Percentiles rank a stretch among this genome's conserved stretches.
Evolutionary conservation across 1,140 invertebrate genomes (phyloP).

Genomic region (Solenopsis invicta): DNA sequence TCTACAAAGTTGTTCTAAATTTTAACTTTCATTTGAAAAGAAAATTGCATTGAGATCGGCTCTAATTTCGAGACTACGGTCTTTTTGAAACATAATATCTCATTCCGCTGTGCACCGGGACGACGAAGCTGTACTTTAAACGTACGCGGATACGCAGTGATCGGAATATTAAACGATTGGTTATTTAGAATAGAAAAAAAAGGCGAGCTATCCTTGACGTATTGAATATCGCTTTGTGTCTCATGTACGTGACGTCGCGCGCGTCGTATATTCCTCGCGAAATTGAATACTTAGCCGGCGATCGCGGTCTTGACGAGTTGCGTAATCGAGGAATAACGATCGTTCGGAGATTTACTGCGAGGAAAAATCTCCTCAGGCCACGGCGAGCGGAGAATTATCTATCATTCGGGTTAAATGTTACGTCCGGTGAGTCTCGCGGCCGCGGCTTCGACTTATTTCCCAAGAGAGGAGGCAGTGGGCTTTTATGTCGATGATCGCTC

Average conservation of each 20-base stretch:
- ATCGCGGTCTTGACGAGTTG: constrained; percentile 11
- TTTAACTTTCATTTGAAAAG: too few species aligned
- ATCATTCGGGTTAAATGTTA: constrained; percentile 72
- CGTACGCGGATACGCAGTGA: background rate
- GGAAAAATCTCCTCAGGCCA: constrained; percentile 63
- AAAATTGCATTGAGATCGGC: too few species aligned
- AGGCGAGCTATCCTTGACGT: background rate
- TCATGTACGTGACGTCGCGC: constrained; percentile 6
- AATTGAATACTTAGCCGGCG: constrained; percentile 38
- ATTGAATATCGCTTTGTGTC: background rate
- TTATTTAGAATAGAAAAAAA: constrained; percentile 15
- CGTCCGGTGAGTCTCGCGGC: constrained; percentile 65
- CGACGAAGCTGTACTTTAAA: background rate
- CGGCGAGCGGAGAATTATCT: constrained; percentile 69
- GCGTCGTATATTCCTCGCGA: constrained; percentile 11
- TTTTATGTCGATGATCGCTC: constrained; percentile 72
- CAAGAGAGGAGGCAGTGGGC: constrained; percentile 60
- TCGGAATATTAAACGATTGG: constrained; percentile 9
- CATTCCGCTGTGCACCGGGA: too few species aligned
- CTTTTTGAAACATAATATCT: too few species aligned
- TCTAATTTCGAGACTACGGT: too few species aligned
- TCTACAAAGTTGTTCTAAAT: too few species aligned
- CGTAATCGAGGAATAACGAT: constrained; percentile 50
- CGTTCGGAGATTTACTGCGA: constrained; percentile 33
- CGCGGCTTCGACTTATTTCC: constrained; percentile 53